Base-by-base conservation (phyloP, 37 sponge, comb jelly and placozoan species). In the Haliclona indistincta region DNA sequence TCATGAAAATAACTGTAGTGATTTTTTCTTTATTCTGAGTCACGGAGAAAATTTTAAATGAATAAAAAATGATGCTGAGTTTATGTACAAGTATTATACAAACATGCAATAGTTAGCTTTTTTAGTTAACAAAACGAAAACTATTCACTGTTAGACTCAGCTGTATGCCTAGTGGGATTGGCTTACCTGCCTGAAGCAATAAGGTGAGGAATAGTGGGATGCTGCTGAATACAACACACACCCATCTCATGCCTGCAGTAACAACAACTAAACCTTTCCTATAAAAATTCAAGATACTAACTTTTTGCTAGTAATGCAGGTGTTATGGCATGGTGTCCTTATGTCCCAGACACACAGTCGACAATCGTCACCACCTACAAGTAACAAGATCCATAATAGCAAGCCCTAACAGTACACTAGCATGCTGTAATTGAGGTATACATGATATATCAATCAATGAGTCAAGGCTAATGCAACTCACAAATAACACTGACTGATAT, bases 201-300 rank as follows among this genome's bases (percentile, higher is more conserved):
- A 17, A 77, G 15, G 62, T 85, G 61, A 0, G 67, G 54, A 0
- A 67, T 8, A 39, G 38, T 38, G n/a, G 92, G 93, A 55, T 88
- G 81, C 33, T 43, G 36, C 45, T 90, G 91, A 20, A 95, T 73
- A 32, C 86, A 76, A 75, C 89, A 92, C 63, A 95, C 93, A 33
- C 96, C 96, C 89, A 92, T 95, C 20, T 61, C 49, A 67, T 92
- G 94, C 47, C 94, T 92, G 43, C 17, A 49, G 22, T 71, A 51
- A 44, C 10, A 3, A 2, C 15, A 25, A 3, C 2, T n/a, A 71
- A 25, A 71, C 17, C 35, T 47, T 52, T 5, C 43, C 73, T 51
- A 2, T 22, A 20, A 36, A 11, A n/a, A n/a, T 39, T 1, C 7
- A 3, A 7, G 43, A 0, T 30, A 17, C 41, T 13, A 38, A 78